phyloP scores from a whole-genome alignment of 2,797 vertebrate species.

The Bradypodion pumilum region DNA sequence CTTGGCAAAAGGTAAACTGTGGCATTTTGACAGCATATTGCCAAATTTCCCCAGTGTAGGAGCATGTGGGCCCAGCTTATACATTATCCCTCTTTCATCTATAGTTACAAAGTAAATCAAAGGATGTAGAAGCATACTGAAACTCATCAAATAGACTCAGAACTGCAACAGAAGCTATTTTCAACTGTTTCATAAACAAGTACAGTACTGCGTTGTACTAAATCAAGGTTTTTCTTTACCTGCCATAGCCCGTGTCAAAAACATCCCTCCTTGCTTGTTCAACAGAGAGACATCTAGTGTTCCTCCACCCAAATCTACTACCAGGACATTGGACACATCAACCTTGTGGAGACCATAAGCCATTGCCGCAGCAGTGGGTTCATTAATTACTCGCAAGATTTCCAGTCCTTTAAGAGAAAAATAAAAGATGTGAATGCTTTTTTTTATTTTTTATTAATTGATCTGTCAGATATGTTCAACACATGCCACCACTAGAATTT shows the following conservation, averaged over 20 bases:
- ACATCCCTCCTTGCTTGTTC: conserved; percentile 98
- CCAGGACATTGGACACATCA: conserved; percentile 93
- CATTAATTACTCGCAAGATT: conserved; percentile 92
- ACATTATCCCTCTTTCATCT: neutral
- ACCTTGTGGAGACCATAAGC: conserved; percentile 96
- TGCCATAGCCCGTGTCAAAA: conserved; percentile 96
- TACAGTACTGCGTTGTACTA: neutral
- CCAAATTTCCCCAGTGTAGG: neutral
- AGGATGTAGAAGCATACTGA: neutral
- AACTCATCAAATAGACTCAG: neutral
- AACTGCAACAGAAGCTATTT: neutral
- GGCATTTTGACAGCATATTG: no score
- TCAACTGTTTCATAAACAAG: neutral
- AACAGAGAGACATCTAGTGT: conserved; percentile 95
- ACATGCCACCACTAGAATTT: neutral
- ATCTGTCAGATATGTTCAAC: neutral
- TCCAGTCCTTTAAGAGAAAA: conserved; percentile 81
- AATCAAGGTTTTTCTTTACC: conserved; percentile 76
- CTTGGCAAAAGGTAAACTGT: neutral
- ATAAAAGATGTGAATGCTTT: neutral
- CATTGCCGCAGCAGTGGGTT: conserved; percentile 97
- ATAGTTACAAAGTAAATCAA: neutral
- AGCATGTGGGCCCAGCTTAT: neutral
- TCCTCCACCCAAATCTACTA: conserved; percentile 96
- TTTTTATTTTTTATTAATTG: no score